A percentile compares a stretch with the other conserved stretches of the same genome.
phyloP scores from a whole-genome alignment of 2,797 vertebrate species.

The Gymnothorax javanicus region DNA sequence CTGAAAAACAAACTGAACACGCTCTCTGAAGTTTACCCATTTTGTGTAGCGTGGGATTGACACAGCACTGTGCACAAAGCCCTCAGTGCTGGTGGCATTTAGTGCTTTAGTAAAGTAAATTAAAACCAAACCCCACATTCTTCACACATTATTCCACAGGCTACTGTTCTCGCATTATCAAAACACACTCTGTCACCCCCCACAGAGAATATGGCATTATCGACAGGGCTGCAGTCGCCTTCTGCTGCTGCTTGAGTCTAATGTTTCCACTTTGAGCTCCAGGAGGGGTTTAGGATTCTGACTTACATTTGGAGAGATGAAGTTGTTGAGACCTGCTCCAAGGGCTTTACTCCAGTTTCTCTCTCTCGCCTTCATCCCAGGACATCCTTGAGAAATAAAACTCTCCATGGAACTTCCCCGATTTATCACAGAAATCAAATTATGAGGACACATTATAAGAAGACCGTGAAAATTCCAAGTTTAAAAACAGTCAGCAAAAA shows the following conservation, averaged over 20 bases:
- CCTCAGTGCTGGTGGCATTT: not conserved
- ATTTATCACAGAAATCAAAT: not conserved
- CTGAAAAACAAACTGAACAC: not conserved
- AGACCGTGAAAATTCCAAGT: not conserved
- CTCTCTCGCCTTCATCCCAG: no score
- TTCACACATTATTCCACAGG: not conserved
- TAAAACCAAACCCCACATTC: not conserved
- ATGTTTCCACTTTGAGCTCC: no score
- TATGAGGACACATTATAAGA: not conserved
- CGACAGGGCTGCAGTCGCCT: no score
- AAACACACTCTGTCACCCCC: not conserved
- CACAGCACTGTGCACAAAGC: not conserved
- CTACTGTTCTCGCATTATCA: not conserved
- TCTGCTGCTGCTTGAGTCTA: no score
- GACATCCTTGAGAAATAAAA: no score
- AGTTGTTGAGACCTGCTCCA: no score
- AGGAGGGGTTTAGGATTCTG: no score
- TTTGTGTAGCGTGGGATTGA: not conserved
- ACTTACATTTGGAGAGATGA: no score
- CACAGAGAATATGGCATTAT: not conserved
- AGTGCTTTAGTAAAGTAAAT: not conserved
- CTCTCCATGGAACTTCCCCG: no score
- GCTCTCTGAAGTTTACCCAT: not conserved
- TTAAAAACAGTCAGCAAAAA: not conserved
- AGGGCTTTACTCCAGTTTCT: no score